Conservation (phyloP, 2,797 vertebrate genomes). For the Oreonectes daqikongensis region DNA sequence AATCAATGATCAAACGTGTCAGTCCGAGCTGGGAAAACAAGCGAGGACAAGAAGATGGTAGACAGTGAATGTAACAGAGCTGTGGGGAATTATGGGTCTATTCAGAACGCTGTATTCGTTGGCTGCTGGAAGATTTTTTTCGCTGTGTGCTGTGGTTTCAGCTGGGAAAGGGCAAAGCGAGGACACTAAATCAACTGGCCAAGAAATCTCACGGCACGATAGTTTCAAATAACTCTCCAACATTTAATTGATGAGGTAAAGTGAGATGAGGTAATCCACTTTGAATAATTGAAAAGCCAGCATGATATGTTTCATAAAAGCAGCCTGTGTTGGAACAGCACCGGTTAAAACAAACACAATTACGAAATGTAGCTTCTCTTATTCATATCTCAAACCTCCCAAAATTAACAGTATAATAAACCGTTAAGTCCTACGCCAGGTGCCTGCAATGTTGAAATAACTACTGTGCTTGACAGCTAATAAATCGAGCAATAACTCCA, state of each 20-base stretch:
- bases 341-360: constrained; percentile 48
- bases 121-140: constrained; percentile 63
- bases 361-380: constrained; percentile 41
- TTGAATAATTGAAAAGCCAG: constrained; percentile 69
- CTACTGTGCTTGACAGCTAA: not conserved
- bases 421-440: constrained; percentile 12
- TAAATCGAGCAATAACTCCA: constrained; percentile 33
- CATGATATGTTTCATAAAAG: constrained; percentile 50
- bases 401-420: constrained; percentile 38
- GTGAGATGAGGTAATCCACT: constrained; percentile 73
- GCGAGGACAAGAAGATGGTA: constrained; percentile 53
- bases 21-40: constrained; percentile 59
- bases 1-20: constrained; percentile 78
- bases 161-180: constrained; percentile 59
- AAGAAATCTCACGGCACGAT: constrained; percentile 60
- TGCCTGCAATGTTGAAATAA: constrained; percentile 11
- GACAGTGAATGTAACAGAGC: constrained; percentile 69
- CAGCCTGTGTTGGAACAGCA: constrained; percentile 18
- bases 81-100: constrained; percentile 71
- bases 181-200: constrained; percentile 62
- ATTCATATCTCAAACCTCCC: constrained; percentile 37
- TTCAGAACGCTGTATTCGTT: constrained; percentile 70
- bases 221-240: constrained; percentile 62
- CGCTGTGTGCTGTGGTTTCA: constrained; percentile 57
- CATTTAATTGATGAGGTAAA: constrained; percentile 69